Evolutionary conservation across 2,797 vertebrate genomes (phyloP).

Genomic region (Natrix natrix): DNA sequence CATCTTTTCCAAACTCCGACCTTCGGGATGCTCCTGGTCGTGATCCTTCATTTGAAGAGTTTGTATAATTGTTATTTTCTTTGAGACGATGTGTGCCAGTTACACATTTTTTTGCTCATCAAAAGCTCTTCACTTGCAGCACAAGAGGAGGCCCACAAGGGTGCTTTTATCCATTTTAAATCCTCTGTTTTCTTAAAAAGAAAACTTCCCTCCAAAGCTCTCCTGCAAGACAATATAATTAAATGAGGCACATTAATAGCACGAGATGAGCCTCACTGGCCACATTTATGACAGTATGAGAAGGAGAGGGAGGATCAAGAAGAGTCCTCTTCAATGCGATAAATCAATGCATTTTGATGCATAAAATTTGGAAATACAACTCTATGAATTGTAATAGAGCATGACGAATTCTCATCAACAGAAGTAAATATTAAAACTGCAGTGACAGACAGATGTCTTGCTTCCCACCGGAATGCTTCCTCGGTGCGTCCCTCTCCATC

Average conservation of each 20-base stretch:
- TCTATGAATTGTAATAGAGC: slow-evolving; percentile 77
- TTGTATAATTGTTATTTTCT: not conserved
- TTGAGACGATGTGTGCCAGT: not conserved
- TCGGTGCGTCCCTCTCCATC: slow-evolving; percentile 29
- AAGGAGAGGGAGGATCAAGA: slow-evolving; percentile 26
- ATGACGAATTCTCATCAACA: slow-evolving; percentile 75
- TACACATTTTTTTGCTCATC: not conserved
- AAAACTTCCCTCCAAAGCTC: slow-evolving; percentile 49
- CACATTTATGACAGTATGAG: slow-evolving; percentile 53
- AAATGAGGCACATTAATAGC: slow-evolving; percentile 61
- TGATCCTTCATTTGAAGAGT: not conserved
- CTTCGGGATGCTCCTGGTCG: not conserved
- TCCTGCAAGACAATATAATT: slow-evolving; percentile 67
- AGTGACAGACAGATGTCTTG: slow-evolving; percentile 58
- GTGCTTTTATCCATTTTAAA: not conserved
- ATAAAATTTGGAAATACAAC: slow-evolving; percentile 70
- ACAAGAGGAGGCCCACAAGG: not conserved
- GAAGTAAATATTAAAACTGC: slow-evolving; percentile 75
- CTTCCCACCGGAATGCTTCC: slow-evolving; percentile 42
- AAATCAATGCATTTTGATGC: slow-evolving; percentile 74
- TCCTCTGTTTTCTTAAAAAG: not conserved
- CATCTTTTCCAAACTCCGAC: not conserved
- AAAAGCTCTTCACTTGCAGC: not conserved
- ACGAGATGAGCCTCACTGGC: slow-evolving; percentile 61
- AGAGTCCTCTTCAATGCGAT: slow-evolving; percentile 50